Evolutionary conservation across 2,888 invertebrate species (phyloP).

Genomic region (Dinocampus coccinellae): DNA sequence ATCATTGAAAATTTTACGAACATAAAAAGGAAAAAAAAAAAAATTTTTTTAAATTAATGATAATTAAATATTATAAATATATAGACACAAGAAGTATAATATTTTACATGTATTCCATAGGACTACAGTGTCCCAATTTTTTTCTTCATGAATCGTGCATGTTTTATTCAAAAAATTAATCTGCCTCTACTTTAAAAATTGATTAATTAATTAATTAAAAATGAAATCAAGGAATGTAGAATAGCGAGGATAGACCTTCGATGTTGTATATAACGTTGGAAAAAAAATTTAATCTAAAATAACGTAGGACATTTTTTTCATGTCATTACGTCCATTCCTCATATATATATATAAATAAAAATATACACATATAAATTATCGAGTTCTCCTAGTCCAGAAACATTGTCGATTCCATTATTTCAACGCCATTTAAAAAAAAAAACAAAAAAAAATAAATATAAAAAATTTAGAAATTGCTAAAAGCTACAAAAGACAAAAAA

Average conservation of each 20-base stretch:
- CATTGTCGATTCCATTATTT: neutral
- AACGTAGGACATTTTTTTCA: conserved; percentile 7
- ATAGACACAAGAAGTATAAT: conserved; percentile 23
- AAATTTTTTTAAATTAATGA: no score
- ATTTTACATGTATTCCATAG: conserved; percentile 33
- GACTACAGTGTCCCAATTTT: conserved; percentile 18
- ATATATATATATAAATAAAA: neutral
- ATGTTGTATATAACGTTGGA: conserved; percentile 42
- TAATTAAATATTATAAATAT: conserved; percentile 30
- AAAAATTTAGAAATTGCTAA: conserved; percentile 6
- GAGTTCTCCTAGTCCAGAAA: conserved; percentile 22
- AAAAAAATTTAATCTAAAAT: conserved; percentile 15
- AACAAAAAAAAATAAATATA: no score
- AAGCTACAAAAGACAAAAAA: conserved; percentile 15
- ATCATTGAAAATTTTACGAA: conserved; percentile 43
- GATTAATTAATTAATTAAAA: conserved; percentile 9
- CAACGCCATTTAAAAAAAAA: conserved; percentile 8
- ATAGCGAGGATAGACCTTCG: conserved; percentile 42
- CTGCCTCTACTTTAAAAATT: conserved; percentile 24
- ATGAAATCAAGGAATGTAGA: conserved; percentile 31
- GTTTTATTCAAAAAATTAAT: conserved; percentile 29
- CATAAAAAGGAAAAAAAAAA: neutral
- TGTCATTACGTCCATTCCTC: neutral
- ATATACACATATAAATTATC: neutral
- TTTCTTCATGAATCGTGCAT: conserved; percentile 25